phyloP scores from a whole-genome alignment of 1,140 invertebrate species.

The Lamellibrachia luymesi region DNA sequence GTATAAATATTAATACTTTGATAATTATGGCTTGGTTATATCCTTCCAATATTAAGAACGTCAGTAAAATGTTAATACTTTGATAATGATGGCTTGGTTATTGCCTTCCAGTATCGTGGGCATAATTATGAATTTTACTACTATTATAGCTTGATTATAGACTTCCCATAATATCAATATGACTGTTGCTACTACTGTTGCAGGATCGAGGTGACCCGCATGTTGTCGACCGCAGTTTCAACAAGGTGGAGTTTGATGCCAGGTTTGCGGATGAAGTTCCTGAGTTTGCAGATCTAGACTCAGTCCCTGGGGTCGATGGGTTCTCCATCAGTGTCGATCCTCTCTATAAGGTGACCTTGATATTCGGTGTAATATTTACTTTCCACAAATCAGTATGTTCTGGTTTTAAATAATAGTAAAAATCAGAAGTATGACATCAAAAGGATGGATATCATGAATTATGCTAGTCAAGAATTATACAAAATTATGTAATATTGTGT shows the following conservation, averaged over 20 bases:
- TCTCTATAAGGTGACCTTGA: constrained; percentile 53
- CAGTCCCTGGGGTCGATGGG: constrained; percentile 49
- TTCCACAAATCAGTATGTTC: background rate
- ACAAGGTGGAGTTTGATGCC: constrained; percentile 54
- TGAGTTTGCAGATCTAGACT: constrained; percentile 42
- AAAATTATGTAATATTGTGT: too few relatives aligned
- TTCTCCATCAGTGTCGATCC: constrained; percentile 58
- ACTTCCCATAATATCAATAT: background rate
- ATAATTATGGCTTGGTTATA: too few relatives aligned
- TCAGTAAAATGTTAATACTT: too few relatives aligned
- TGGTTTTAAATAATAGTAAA: background rate
- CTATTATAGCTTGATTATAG: background rate
- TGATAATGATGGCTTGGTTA: too few relatives aligned
- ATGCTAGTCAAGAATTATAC: too few relatives aligned
- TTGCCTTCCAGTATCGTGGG: too few relatives aligned
- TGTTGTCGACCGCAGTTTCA: constrained; percentile 39
- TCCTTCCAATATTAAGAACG: too few relatives aligned
- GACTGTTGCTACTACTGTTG: background rate
- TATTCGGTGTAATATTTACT: background rate
- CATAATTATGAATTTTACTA: background rate
- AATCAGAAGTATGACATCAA: background rate
- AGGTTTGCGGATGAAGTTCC: constrained; percentile 42
- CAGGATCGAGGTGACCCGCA: constrained; percentile 56
- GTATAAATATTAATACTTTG: too few relatives aligned
- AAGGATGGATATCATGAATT: background rate